Evolutionary conservation across 2,113 vertebrate species (phyloP).

Genomic region (Triplophysa rosa): DNA sequence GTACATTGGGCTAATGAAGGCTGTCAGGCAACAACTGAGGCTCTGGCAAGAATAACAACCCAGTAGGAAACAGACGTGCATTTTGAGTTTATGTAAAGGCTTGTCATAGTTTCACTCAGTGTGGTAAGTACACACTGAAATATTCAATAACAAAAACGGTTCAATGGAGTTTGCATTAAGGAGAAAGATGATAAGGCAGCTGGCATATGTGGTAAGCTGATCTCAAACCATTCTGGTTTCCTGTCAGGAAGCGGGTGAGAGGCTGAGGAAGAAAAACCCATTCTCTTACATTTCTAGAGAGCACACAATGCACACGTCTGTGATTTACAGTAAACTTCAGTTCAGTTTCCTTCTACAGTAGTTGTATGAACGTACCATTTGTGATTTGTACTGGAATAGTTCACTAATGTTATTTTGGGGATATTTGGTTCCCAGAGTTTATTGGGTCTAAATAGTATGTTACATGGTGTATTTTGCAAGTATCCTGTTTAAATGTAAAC

Average conservation of each 20-base stretch:
- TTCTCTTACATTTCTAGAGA: slow-evolving; percentile 34
- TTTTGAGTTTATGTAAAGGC: slow-evolving; percentile 59
- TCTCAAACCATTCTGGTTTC: slow-evolving; percentile 46
- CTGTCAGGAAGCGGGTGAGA: slow-evolving; percentile 38
- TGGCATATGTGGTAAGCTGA: slow-evolving; percentile 40
- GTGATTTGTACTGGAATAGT: too few species aligned
- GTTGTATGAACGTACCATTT: too few species aligned
- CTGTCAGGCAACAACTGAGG: not conserved
- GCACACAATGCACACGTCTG: not conserved
- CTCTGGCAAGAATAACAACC: not conserved
- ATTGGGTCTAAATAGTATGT: too few species aligned
- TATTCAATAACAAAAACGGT: slow-evolving; percentile 56
- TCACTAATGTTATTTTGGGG: too few species aligned
- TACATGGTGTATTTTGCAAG: too few species aligned
- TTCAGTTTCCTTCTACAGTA: too few species aligned
- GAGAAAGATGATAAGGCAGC: slow-evolving; percentile 43
- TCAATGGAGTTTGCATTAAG: slow-evolving; percentile 38
- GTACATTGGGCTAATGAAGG: too few species aligned
- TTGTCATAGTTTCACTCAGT: slow-evolving; percentile 28
- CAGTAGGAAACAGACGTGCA: not conserved
- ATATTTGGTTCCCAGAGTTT: too few species aligned
- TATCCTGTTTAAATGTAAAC: too few species aligned
- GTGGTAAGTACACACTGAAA: slow-evolving; percentile 64
- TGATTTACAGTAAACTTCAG: slow-evolving; percentile 13
- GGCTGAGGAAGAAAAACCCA: not conserved